Base-by-base conservation (phyloP, 2,113 vertebrate species). In the Lates calcarifer region DNA sequence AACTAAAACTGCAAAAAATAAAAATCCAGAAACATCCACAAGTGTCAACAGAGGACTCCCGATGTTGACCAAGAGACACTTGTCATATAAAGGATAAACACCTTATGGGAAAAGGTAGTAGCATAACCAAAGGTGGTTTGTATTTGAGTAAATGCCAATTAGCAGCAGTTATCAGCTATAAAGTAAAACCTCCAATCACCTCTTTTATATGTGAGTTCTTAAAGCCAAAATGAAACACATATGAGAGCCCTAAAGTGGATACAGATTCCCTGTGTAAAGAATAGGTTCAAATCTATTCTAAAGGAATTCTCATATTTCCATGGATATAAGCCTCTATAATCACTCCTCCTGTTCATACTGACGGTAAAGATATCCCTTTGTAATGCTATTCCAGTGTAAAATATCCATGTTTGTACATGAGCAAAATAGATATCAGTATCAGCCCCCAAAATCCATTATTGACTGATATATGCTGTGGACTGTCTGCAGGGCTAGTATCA, bases 151-250 rank as follows among this genome's bases (percentile, higher is more conserved):
- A 28, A 66, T 31, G 26, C 12, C 22, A 60, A 51, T 20, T 13
- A 74, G 57, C 41, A 62, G 43, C 22, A 61, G 22, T 63, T 63
- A 28, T 63, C 41, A 41, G 45, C 20, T 57, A 22, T 57, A 20
- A 51, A 71, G 39, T 53, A 22, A 49, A 49, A 22, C 22, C n/a
- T 17, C 24, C 67, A 37, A 74, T 62, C 2, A 5, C 6, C 26
- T 33, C 12, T 60, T 47, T 60, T 6, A 35, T 18, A 13, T 67
- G 12, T 47, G 10, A 58, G 14, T 47, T 47, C 58, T 33, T 4
- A 33, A 45, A 45, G 5, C 39, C 62, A 24, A 31, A 33, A 68
- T 22, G 17, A 61, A 69, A 51, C 29, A 39, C 24, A 55, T 4
- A 26, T n/a, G 31, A 63, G 33, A 77, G 24, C 33, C 45, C 18